Evolutionary conservation across 2,888 invertebrate genomes (phyloP).

Genomic region (Coecobrya sp.): DNA sequence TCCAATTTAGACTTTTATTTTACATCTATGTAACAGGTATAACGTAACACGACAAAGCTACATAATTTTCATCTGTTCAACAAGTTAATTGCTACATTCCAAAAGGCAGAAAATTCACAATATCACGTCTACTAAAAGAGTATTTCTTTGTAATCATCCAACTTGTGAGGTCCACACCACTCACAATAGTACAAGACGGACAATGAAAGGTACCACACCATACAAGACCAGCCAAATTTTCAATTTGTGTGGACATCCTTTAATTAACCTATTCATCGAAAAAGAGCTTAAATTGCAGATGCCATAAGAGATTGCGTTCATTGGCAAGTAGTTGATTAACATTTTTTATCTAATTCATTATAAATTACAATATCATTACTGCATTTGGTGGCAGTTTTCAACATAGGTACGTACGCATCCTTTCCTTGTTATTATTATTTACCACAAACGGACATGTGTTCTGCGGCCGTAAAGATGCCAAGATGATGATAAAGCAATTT

Average conservation of each 20-base stretch:
- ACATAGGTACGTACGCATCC: not conserved
- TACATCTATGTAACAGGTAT: not conserved
- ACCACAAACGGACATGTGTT: conserved; percentile 13
- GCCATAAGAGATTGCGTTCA: conserved; percentile 21
- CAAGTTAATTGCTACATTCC: conserved; percentile 62
- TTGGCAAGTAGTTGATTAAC: conserved; percentile 52
- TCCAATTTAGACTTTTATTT: not conserved
- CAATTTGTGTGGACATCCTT: conserved; percentile 68
- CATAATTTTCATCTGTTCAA: conserved; percentile 9
- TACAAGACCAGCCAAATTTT: conserved; percentile 49
- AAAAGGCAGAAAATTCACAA: not conserved
- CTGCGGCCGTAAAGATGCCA: not conserved
- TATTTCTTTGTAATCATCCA: conserved; percentile 5
- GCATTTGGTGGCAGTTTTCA: not conserved
- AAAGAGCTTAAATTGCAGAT: not conserved
- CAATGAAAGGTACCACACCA: conserved; percentile 19
- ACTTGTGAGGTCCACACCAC: conserved; percentile 72
- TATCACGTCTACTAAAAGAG: conserved; percentile 13
- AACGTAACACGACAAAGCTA: not conserved
- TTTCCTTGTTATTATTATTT: not conserved
- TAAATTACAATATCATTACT: conserved; percentile 54
- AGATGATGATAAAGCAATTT: conserved; percentile 71
- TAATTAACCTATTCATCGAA: conserved; percentile 71
- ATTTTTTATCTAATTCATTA: conserved; percentile 60
- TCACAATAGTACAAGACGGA: conserved; percentile 31